These are phyloP conservation scores for Catharus bicknelli DNA, from an alignment of 2,113 vertebrate species.

Conservation along the genomic window DNA sequence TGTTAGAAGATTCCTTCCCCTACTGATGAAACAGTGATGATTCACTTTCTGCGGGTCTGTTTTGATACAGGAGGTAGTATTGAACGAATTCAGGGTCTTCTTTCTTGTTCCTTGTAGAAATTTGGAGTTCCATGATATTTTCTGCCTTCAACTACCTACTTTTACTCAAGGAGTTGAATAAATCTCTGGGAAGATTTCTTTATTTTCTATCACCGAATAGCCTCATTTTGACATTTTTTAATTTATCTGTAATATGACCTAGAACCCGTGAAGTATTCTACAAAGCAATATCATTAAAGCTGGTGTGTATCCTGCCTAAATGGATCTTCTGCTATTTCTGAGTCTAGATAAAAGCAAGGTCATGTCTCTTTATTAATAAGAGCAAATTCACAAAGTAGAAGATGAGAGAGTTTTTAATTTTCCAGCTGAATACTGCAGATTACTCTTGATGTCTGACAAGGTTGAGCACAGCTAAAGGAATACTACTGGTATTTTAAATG, in stretches of 20 bases:
- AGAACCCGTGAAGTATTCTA: not conserved
- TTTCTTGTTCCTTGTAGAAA: not conserved
- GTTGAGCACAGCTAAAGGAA: slow-evolving; percentile 5
- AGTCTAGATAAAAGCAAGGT: slow-evolving; percentile 6
- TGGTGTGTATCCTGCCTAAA: not conserved
- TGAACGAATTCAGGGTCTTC: not conserved
- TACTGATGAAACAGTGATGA: not conserved
- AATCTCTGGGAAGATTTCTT: not conserved
- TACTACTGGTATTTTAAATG: slow-evolving; percentile 3
- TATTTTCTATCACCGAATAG: not conserved
- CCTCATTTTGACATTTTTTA: not conserved
- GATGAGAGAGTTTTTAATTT: slow-evolving; percentile 57
- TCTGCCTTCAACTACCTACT: not conserved
- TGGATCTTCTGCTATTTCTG: not conserved
- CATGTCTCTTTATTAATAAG: slow-evolving; percentile 9
- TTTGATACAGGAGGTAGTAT: not conserved
- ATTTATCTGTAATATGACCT: not conserved
- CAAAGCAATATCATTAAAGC: not conserved
- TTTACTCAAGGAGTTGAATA: not conserved
- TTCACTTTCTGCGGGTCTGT: not conserved
- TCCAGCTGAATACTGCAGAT: slow-evolving; percentile 18
- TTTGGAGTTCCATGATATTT: not conserved
- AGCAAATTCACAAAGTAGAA: slow-evolving; percentile 11
- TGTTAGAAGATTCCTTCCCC: not conserved
- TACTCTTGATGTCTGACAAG: slow-evolving; percentile 31